These are phyloP conservation scores for Hemitrygon akajei DNA, from an alignment of 2,797 vertebrate species.

Conservation along the genomic window DNA sequence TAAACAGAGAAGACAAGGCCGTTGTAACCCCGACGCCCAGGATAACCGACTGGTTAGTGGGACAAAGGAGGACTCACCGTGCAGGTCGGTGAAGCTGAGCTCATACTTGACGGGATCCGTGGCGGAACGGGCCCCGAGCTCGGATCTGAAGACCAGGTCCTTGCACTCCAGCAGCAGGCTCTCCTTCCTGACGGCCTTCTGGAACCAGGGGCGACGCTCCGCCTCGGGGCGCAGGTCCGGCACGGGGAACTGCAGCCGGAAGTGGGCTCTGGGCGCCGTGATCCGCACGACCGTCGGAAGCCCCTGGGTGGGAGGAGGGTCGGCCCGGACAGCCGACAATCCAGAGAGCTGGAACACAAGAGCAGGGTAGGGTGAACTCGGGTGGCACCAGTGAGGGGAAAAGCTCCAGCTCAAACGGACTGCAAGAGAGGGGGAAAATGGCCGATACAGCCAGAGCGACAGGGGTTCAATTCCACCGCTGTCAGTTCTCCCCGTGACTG, in stretches of 20 bases:
- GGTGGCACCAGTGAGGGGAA: no score
- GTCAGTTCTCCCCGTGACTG: no score
- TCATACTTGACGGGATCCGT: slow-evolving; percentile 61
- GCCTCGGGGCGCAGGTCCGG: slow-evolving; percentile 70
- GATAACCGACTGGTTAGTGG: no score
- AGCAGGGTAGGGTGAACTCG: background rate
- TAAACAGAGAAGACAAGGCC: no score
- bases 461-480: no score
- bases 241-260: slow-evolving; percentile 74
- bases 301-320: slow-evolving; percentile 44
- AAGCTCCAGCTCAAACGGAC: no score
- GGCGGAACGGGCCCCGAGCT: slow-evolving; percentile 56
- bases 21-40: no score
- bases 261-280: slow-evolving; percentile 64
- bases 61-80: slow-evolving; percentile 54
- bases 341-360: slow-evolving; percentile 48
- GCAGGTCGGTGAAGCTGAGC: slow-evolving; percentile 71
- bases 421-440: no score
- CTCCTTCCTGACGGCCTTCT: slow-evolving; percentile 68
- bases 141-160: slow-evolving; percentile 67
- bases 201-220: slow-evolving; percentile 58
- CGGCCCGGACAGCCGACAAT: slow-evolving; percentile 56
- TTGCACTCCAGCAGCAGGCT: slow-evolving; percentile 68
- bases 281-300: slow-evolving; percentile 49
- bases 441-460: no score